These are phyloP conservation scores for Oxystoma pomonae DNA, from an alignment of 2,888 invertebrate species.

Conservation along the genomic window DNA sequence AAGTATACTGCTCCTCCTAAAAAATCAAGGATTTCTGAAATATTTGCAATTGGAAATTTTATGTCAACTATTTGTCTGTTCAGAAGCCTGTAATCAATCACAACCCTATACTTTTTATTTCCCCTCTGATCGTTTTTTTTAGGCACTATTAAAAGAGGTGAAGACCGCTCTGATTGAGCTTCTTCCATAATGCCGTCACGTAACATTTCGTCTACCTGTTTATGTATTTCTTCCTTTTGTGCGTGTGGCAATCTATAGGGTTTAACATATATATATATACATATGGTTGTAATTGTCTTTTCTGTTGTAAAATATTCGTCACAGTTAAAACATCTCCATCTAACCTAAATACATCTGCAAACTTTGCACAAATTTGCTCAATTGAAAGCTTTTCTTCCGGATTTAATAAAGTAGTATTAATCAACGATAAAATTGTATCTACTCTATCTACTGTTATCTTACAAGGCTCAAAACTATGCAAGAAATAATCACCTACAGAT, in stretches of 20 bases:
- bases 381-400: constrained; percentile 15
- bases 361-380: constrained; percentile 23
- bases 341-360: constrained; percentile 25
- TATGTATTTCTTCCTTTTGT: constrained; percentile 27
- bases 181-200: constrained; percentile 27
- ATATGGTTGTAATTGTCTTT: constrained; percentile 21
- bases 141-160: constrained; percentile 25
- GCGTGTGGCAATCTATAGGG: constrained; percentile 27
- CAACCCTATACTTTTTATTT: constrained; percentile 22
- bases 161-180: constrained; percentile 23
- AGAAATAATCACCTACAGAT: background rate
- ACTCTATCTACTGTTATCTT: constrained; percentile 14
- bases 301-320: constrained; percentile 28
- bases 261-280: constrained; percentile 25
- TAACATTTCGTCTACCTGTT: constrained; percentile 27
- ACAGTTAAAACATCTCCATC: constrained; percentile 23
- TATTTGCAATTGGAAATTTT: constrained; percentile 24
- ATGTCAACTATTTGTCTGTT: constrained; percentile 16
- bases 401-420: constrained; percentile 16
- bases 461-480: background rate
- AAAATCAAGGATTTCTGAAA: constrained; percentile 32
- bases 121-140: constrained; percentile 24
- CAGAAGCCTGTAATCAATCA: constrained; percentile 23
- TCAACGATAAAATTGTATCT: constrained; percentile 21
- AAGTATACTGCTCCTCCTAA: constrained; percentile 30